Conservation (phyloP, 2,888 invertebrate species). For the Polymixis lichenea region DNA sequence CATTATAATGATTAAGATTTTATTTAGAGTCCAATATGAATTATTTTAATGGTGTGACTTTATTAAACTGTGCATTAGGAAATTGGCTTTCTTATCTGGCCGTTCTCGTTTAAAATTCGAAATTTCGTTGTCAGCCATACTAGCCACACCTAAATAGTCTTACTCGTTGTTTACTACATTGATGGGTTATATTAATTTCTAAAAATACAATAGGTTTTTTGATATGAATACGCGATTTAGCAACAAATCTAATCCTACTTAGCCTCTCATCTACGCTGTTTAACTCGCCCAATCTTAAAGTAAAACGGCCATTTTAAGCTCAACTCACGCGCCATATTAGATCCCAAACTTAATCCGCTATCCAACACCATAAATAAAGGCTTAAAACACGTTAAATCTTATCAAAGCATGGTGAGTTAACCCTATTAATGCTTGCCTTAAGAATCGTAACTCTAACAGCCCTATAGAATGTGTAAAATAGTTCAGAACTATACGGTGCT, state of each 20-base stretch:
- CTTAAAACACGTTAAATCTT: constrained; percentile 41
- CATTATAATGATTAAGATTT: constrained; percentile 33
- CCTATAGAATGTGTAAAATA: constrained; percentile 46
- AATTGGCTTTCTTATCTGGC: neutral
- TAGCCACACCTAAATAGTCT: neutral
- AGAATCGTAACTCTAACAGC: constrained; percentile 44
- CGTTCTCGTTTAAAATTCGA: neutral
- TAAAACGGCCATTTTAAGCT: neutral
- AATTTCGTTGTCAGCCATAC: neutral
- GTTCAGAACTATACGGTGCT: constrained; percentile 39
- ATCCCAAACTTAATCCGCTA: constrained; percentile 19
- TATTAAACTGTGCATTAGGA: neutral
- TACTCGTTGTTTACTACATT: neutral
- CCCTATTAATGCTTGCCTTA: constrained; percentile 35
- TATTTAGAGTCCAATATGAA: constrained; percentile 3
- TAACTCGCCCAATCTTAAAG: constrained; percentile 2
- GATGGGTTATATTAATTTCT: neutral
- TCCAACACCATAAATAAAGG: constrained; percentile 31
- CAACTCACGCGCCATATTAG: constrained; percentile 1
- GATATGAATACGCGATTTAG: neutral
- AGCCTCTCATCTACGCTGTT: neutral
- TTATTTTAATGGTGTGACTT: constrained; percentile 1
- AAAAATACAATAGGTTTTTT: neutral
- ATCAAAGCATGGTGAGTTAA: constrained; percentile 24
- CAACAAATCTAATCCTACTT: neutral